These are phyloP conservation scores for Fragum whitleyi DNA, from an alignment of 2,888 invertebrate species.

Conservation along the genomic window DNA sequence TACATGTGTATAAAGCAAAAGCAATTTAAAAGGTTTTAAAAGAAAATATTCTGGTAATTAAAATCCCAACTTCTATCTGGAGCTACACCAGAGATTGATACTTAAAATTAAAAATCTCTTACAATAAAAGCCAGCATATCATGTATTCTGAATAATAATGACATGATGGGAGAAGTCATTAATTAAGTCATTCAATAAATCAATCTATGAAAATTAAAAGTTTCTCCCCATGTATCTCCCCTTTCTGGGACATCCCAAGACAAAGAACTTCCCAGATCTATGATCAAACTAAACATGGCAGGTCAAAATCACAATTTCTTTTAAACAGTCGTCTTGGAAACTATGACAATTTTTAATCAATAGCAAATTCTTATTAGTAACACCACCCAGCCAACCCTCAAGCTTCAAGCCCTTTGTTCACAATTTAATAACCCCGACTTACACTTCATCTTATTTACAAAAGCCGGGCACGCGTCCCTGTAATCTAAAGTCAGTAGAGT, in stretches of 20 bases:
- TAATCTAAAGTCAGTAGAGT: constrained; percentile 62
- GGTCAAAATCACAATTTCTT: constrained; percentile 63
- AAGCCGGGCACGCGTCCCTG: constrained; percentile 54
- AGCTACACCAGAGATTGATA: too few species aligned
- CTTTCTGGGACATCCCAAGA: constrained; percentile 14
- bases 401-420: constrained; percentile 52
- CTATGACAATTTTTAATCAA: constrained; percentile 58
- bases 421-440: constrained; percentile 63
- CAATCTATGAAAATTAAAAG: constrained; percentile 47
- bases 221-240: constrained; percentile 26
- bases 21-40: too few species aligned
- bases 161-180: background rate
- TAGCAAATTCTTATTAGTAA: constrained; percentile 60
- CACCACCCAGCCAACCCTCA: constrained; percentile 49
- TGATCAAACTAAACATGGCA: constrained; percentile 47
- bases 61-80: too few species aligned
- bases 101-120: too few species aligned
- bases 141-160: constrained; percentile 8
- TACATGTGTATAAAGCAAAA: too few species aligned
- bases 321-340: constrained; percentile 34
- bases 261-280: constrained; percentile 49
- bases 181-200: constrained; percentile 28
- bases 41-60: too few species aligned
- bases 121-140: background rate
- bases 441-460: constrained; percentile 30